A percentile compares a stretch with the other conserved stretches of the same genome.
Conservation (phyloP, 1,140 invertebrate species). For the Calycopis cecrops region DNA sequence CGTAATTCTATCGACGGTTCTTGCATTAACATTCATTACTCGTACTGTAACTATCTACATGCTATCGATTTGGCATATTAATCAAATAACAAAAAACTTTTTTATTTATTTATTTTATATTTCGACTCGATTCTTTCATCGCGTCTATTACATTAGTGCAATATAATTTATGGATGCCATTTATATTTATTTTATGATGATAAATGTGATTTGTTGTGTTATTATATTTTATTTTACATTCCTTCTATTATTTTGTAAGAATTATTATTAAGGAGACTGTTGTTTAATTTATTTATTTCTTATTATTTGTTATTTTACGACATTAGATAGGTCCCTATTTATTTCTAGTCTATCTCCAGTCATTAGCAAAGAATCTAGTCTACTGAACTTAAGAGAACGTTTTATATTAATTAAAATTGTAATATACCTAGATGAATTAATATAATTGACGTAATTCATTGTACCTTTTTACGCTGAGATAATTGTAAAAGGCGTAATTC, state of each 20-base stretch:
- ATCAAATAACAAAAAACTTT: neutral
- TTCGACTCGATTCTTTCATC: slow-evolving; percentile 10
- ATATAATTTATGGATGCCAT: slow-evolving; percentile 41
- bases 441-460: slow-evolving; percentile 29
- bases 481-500: slow-evolving; percentile 20
- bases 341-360: slow-evolving; percentile 55
- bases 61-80: neutral
- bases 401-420: slow-evolving; percentile 38
- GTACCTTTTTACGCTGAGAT: slow-evolving; percentile 19
- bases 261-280: slow-evolving; percentile 48
- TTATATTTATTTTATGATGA: slow-evolving; percentile 33
- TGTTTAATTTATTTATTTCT: slow-evolving; percentile 56
- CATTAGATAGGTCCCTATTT: neutral
- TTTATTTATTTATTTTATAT: neutral
- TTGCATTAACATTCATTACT: neutral
- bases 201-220: slow-evolving; percentile 19
- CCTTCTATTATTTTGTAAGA: slow-evolving; percentile 44
- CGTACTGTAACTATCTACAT: neutral
- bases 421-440: slow-evolving; percentile 40
- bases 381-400: slow-evolving; percentile 25
- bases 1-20: slow-evolving; percentile 2
- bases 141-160: slow-evolving; percentile 43
- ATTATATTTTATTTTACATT: slow-evolving; percentile 42
- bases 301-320: slow-evolving; percentile 39
- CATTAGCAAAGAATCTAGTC: slow-evolving; percentile 48